Evolutionary conservation across 2,113 vertebrate species (phyloP).

Genomic region (Mastomys natalensis): DNA sequence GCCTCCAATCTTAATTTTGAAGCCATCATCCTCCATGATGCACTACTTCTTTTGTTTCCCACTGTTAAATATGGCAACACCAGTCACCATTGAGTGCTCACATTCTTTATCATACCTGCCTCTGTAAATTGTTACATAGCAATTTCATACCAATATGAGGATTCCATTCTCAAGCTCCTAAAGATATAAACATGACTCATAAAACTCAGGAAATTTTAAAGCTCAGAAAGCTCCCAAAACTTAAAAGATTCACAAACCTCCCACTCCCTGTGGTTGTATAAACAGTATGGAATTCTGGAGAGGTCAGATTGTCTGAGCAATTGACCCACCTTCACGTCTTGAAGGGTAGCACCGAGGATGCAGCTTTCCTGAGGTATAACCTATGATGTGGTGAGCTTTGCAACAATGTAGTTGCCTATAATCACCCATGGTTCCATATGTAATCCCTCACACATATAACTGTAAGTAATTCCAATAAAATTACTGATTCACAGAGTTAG

Average conservation of each 20-base stretch:
- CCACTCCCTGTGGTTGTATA: background rate
- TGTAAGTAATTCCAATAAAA: background rate
- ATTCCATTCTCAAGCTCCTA: background rate
- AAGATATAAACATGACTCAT: background rate
- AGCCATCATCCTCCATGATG: conserved; percentile 1
- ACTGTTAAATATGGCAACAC: background rate
- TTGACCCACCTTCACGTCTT: background rate
- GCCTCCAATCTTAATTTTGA: background rate
- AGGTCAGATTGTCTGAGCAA: background rate
- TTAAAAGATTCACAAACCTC: background rate
- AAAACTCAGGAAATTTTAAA: background rate
- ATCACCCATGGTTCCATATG: background rate
- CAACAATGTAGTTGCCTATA: background rate
- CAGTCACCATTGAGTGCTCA: background rate
- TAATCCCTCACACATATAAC: background rate
- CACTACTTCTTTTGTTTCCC: background rate
- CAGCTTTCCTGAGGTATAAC: background rate
- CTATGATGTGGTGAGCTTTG: background rate
- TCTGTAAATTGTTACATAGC: background rate
- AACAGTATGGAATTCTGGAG: too few relatives aligned
- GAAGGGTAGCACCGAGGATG: background rate
- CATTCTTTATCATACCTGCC: background rate
- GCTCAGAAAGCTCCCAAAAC: background rate
- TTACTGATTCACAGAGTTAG: background rate
- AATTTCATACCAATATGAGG: background rate